Evolutionary conservation across 2,113 vertebrate species (phyloP).

Genomic region (Neolamprologus kungweensis): DNA sequence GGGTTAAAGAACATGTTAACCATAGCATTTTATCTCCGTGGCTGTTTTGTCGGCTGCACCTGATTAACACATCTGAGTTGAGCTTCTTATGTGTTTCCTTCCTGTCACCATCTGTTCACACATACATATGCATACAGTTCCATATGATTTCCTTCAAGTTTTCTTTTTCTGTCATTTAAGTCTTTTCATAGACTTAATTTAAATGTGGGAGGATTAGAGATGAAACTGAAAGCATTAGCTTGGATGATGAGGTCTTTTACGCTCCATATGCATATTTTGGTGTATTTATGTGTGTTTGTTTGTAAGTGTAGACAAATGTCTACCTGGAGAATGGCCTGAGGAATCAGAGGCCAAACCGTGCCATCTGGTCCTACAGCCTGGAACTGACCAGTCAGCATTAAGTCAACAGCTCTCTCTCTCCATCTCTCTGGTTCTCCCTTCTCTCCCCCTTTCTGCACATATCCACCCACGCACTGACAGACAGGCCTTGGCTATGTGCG

Average conservation of each 20-base stretch:
- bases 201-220: background rate
- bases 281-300: background rate
- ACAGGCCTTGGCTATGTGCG: constrained; percentile 25
- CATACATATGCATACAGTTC: background rate
- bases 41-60: background rate
- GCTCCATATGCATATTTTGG: background rate
- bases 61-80: background rate
- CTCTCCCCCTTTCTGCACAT: background rate
- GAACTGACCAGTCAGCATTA: constrained; percentile 57
- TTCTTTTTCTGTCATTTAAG: background rate
- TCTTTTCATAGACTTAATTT: background rate
- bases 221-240: background rate
- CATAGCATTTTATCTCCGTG: fast-evolving
- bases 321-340: constrained; percentile 22
- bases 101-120: background rate
- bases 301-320: background rate
- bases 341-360: constrained; percentile 38
- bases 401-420: background rate
- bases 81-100: background rate
- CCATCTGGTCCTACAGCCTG: constrained; percentile 51
- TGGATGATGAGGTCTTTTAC: background rate
- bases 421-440: background rate
- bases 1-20: background rate
- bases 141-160: background rate
- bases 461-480: constrained; percentile 39